Base-by-base conservation (phyloP, 2,888 invertebrate genomes). In the Neoaliturus tenellus region DNA sequence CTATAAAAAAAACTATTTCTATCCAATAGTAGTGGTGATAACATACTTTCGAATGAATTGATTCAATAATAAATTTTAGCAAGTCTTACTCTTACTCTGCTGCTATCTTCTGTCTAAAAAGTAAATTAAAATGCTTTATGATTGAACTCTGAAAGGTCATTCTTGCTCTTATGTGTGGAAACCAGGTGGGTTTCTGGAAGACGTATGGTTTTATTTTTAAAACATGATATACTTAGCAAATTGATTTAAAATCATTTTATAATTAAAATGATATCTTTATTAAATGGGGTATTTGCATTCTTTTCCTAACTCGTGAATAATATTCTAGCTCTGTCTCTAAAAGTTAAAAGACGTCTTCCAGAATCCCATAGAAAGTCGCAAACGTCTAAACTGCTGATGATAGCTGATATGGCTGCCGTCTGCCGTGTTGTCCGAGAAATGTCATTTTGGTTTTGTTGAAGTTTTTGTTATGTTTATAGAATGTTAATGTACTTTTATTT, bases 101-200 rank as follows among this genome's bases (percentile, higher is more conserved):
- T 39, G 39, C 75, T 75, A 41, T 41, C 75, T 75, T 48, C 25
- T 48, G 75, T 75, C 81, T 44, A 48, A 44, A 81, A 44, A 48
- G 20, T 31, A 28, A 62, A 62, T 62, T 62, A 62, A 20, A 62
- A 62, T 31, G 31, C 62, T 62, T 51, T 44, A 67, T 82, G 71
- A 51, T 44, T 83, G 83, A 83, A 83, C 83, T 83, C 83, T 80
- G 80, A 83, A 83, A 83, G 83, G 83, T 83, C 83, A 83, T 80
- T 83, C 69, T 23, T 67, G 51, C 44, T 62, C 83, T 48, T 80
- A 80, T 67, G 80, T 69, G 35, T 35, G 33, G n/a, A 48, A n/a
- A 28, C n/a, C 12, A 4, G 20, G 44, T 78, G 83, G 83, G 28
- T 28, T 5, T 62, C 25, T 62, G 62, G 62, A 62, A 62, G 14